Evolutionary conservation across 2,113 vertebrate species (phyloP).

Genomic region (Pundamilia nyererei): DNA sequence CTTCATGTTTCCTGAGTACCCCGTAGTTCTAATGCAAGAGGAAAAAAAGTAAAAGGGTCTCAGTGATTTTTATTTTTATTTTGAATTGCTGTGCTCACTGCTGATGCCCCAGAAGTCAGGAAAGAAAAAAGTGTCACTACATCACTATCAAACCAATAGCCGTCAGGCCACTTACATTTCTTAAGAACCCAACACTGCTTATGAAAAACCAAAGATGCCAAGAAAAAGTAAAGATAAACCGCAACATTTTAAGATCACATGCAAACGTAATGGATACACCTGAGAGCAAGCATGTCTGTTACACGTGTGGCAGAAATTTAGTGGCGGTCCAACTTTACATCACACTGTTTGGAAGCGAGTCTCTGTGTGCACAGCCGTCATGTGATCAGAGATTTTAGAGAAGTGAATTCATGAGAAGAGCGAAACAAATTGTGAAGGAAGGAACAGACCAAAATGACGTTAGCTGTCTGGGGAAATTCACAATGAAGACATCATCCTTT

Average conservation of each 20-base stretch:
- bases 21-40: accelerated
- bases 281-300: background rate
- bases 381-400: background rate
- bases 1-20: background rate
- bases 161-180: background rate
- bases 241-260: background rate
- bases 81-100: background rate
- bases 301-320: background rate
- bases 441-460: background rate
- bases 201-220: background rate
- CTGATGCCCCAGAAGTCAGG: background rate
- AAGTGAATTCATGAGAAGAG: background rate
- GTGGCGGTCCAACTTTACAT: background rate
- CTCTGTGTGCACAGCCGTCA: background rate
- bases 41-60: background rate
- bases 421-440: background rate
- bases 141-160: background rate
- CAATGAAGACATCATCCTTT: background rate
- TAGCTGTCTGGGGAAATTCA: background rate
- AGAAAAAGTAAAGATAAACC: background rate
- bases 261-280: background rate
- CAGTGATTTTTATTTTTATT: background rate
- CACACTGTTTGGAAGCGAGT: background rate
- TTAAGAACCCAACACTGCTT: background rate
- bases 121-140: background rate